Base-by-base conservation (phyloP, 2,797 vertebrate species). In the Peromyscus attwateri region DNA sequence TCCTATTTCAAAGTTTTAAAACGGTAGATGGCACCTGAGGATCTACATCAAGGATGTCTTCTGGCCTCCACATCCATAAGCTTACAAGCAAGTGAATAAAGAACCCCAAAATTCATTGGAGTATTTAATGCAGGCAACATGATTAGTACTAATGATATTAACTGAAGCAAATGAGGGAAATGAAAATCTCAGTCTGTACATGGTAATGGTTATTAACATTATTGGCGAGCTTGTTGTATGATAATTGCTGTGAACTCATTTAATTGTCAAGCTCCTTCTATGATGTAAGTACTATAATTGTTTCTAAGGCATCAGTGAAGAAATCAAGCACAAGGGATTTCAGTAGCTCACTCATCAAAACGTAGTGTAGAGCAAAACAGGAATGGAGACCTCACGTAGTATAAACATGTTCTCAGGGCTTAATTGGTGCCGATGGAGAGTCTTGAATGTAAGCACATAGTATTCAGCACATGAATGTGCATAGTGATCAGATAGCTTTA, bases 131-230 rank as follows among this genome's bases (percentile, higher is more conserved):
- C 4, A 19, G 40, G 10, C 37, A 27, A 62, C 37, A 76, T 25
- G 79, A 46, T 31, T 27, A 68, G 40, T 6, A 31, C 1, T 49
- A 73, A 89, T 64, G 52, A 57, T 25, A 77, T 49, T 57, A 80
- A 85, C 31, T 27, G 34, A 87, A 79, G 14, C 17, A 89, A 97
- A 52, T 75, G 40, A 89, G 82, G 76, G 10, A 84, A 64, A 57
- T 73, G 21, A 79, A 79, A 85, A n/a, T 62, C 46, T 60, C 31
- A 60, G 19, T 93, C 66, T 83, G 17, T 83, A 14, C n/a, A 31
- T 80, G 77, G 12, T 88, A 75, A 64, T 11, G 40, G 23, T 34
- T 62, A 55, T 77, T 46, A 49, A 23, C 16, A 87, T 68, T 89
- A 76, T 25, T 46, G 11, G 21, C 19, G 52, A n/a, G 10, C 9